phyloP scores from a whole-genome alignment of 2,888 invertebrate species.

The Mylabris sibirica region DNA sequence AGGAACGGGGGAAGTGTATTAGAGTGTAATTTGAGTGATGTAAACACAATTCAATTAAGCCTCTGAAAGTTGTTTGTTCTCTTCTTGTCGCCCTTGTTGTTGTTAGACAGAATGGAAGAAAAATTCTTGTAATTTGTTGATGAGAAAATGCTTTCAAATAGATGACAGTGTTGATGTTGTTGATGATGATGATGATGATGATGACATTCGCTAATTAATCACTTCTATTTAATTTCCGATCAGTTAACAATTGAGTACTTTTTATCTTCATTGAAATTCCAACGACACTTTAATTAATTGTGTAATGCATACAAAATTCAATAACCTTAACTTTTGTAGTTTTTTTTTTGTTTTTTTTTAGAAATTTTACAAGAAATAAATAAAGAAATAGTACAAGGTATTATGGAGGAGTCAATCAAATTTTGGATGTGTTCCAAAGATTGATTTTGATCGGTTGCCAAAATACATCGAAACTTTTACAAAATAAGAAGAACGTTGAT shows the following conservation, averaged over 20 bases:
- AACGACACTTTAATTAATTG: not conserved
- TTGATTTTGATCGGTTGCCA: not conserved
- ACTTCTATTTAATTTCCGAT: not conserved
- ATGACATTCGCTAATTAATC: not conserved
- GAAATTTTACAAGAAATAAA: not conserved
- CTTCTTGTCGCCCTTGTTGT: not conserved
- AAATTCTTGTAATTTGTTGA: not conserved
- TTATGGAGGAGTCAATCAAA: not conserved
- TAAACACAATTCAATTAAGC: not conserved
- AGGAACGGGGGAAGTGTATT: no score
- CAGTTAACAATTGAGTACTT: not conserved
- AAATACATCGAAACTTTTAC: not conserved
- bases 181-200: not conserved
- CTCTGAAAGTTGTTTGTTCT: not conserved
- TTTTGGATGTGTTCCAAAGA: not conserved
- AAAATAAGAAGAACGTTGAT: no score
- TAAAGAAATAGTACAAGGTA: conserved; percentile 2
- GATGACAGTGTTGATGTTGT: no score
- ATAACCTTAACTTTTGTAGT: not conserved
- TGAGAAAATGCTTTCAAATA: not conserved
- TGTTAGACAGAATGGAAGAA: not conserved
- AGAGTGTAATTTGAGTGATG: not conserved
- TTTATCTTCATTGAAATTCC: not conserved
- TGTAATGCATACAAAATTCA: not conserved
- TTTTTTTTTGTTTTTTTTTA: not conserved